Conservation (phyloP, 1,140 invertebrate species). For the Scaptodrosophila lebanonensis region DNA sequence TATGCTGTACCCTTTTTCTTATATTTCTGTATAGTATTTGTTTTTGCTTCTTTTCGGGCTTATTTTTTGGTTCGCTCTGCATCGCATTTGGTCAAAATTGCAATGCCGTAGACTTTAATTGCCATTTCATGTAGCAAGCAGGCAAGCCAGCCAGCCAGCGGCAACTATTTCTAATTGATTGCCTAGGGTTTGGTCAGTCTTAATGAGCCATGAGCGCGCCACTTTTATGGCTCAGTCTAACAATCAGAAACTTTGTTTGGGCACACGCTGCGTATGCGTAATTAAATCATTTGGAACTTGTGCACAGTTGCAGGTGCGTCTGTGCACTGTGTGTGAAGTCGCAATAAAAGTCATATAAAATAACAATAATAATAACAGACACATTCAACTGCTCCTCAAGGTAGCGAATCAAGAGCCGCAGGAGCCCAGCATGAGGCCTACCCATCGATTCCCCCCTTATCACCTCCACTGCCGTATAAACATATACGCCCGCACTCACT, state of each 20-base stretch:
- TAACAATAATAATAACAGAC: conserved; percentile 29
- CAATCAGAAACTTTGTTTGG: no score
- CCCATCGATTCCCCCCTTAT: conserved; percentile 1
- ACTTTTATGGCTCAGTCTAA: conserved; percentile 25
- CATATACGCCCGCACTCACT: no score
- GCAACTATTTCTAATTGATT: no score
- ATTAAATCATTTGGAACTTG: conserved; percentile 56
- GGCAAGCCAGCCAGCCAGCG: no score
- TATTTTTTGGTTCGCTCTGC: conserved; percentile 1
- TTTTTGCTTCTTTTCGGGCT: conserved; percentile 15
- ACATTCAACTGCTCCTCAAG: no score
- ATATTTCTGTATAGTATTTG: conserved; percentile 1
- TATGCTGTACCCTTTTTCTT: not conserved
- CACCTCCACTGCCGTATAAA: no score
- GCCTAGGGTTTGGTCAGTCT: conserved; percentile 21
- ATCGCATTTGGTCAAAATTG: conserved; percentile 55
- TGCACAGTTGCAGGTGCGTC: conserved; percentile 6
- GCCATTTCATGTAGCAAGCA: conserved; percentile 8
- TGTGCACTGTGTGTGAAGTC: not conserved
- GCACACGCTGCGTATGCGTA: conserved; percentile 49
- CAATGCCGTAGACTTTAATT: conserved; percentile 47
- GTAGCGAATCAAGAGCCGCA: no score
- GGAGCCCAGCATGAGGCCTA: not conserved
- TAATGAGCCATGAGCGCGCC: conserved; percentile 40
- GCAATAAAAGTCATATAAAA: not conserved